A percentile compares a stretch with the other conserved stretches of the same genome.
These are phyloP conservation scores for Periophthalmodon schlosseri DNA, from an alignment of 2,113 vertebrate genomes.

Conservation along the genomic window DNA sequence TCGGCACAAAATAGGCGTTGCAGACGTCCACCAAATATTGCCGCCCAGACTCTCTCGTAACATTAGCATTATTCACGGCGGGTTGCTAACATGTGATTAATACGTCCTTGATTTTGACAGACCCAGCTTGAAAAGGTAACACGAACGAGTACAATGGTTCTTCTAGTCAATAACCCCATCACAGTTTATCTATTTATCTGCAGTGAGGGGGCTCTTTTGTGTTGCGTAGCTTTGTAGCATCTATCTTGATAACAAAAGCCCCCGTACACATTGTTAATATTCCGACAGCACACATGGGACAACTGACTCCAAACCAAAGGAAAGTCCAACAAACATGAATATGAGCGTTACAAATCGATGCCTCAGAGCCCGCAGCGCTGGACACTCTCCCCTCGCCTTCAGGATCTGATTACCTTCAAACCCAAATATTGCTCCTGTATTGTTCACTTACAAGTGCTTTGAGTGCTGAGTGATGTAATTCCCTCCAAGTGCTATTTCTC, in stretches of 20 bases:
- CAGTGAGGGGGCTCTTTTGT: constrained; percentile 79
- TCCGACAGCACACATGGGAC: constrained; percentile 67
- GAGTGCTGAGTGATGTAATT: constrained; percentile 69
- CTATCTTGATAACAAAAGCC: constrained; percentile 81
- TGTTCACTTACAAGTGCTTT: constrained; percentile 68
- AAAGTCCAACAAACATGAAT: constrained; percentile 60
- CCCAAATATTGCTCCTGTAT: constrained; percentile 65
- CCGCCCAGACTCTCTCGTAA: constrained; percentile 69
- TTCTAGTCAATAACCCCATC: constrained; percentile 76
- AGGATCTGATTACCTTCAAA: constrained; percentile 76
- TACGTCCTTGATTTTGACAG: constrained; percentile 75
- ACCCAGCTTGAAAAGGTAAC: constrained; percentile 79
- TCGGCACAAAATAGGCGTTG: constrained; percentile 75
- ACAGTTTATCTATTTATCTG: constrained; percentile 82
- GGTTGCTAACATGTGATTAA: constrained; percentile 81
- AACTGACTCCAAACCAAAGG: constrained; percentile 51
- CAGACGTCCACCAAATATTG: constrained; percentile 71
- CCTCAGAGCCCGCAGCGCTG: constrained; percentile 34
- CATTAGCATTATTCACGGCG: constrained; percentile 71
- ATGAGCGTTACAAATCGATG: constrained; percentile 63
- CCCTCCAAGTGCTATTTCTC: constrained; percentile 62
- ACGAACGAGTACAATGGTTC: constrained; percentile 79
- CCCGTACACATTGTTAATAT: constrained; percentile 72
- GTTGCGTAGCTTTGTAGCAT: constrained; percentile 72
- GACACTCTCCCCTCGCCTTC: constrained; percentile 53